Evolutionary conservation across 2,797 vertebrate species (phyloP).

Genomic region (Allobates femoralis): DNA sequence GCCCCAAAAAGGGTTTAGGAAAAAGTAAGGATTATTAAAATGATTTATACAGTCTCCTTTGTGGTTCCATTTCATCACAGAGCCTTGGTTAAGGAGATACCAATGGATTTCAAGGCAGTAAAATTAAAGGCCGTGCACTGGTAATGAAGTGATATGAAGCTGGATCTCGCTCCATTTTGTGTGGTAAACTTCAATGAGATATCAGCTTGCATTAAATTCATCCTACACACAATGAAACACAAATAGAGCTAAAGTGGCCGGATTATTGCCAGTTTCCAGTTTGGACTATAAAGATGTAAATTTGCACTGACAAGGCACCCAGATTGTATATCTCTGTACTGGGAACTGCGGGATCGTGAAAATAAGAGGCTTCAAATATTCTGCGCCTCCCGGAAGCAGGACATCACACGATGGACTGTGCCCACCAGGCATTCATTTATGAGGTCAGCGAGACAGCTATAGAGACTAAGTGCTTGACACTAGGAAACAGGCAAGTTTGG

Average conservation of each 20-base stretch:
- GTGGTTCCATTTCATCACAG: not conserved
- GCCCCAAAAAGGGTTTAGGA: not conserved
- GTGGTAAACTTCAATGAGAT: slow-evolving; percentile 44
- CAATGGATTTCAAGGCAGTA: not conserved
- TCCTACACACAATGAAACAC: slow-evolving; percentile 54
- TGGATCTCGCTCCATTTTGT: not conserved
- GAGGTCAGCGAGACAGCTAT: slow-evolving; percentile 35
- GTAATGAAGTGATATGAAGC: slow-evolving; percentile 17
- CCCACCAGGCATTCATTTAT: not conserved
- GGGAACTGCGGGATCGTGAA: slow-evolving; percentile 7
- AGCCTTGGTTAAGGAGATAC: not conserved
- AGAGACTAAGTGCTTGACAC: not conserved
- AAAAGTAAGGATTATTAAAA: not conserved
- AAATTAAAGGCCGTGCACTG: not conserved
- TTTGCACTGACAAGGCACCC: slow-evolving; percentile 19
- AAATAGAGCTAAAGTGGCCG: slow-evolving; percentile 46
- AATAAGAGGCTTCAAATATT: slow-evolving; percentile 28
- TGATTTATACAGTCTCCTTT: not conserved
- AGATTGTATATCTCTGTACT: not conserved
- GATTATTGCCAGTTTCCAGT: slow-evolving; percentile 49
- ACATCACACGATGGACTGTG: not conserved
- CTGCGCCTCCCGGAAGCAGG: not conserved
- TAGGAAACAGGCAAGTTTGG: not conserved
- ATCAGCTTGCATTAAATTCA: slow-evolving; percentile 40
- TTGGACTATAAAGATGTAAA: slow-evolving; percentile 50